Evolutionary conservation across 2,797 vertebrate genomes (phyloP).

Genomic region (Myotis vivesi): DNA sequence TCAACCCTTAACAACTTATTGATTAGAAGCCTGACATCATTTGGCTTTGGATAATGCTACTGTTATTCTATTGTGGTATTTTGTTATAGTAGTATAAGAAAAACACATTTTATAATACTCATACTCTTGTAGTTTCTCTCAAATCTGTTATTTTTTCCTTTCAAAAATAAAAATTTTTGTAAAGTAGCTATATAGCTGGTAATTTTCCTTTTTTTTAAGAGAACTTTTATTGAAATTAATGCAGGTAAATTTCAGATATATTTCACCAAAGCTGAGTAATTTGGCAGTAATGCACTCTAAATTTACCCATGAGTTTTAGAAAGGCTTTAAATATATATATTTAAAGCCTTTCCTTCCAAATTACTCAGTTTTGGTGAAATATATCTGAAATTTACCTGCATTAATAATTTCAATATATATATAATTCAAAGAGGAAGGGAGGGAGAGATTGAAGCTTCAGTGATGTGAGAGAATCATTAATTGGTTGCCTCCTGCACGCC

Average conservation of each 20-base stretch:
- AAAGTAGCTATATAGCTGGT: background rate
- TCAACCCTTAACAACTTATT: slow-evolving; percentile 28
- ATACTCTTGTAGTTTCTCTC: background rate
- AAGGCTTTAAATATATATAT: background rate
- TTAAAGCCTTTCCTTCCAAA: too few relatives aligned
- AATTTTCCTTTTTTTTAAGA: background rate
- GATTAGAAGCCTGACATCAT: slow-evolving; percentile 58
- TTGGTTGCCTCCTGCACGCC: too few relatives aligned
- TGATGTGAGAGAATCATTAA: too few relatives aligned
- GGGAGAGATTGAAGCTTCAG: too few relatives aligned
- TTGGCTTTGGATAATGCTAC: slow-evolving; percentile 51
- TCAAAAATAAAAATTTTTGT: background rate
- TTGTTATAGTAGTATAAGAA: slow-evolving; percentile 37
- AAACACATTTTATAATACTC: slow-evolving; percentile 17
- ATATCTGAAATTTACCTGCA: too few relatives aligned
- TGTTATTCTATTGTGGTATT: slow-evolving; percentile 14
- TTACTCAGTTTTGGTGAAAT: too few relatives aligned
- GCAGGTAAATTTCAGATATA: background rate
- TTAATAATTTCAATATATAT: too few relatives aligned
- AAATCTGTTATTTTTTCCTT: background rate
- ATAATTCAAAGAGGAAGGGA: too few relatives aligned
- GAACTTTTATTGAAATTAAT: background rate
- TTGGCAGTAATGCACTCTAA: background rate
- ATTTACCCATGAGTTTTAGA: background rate
- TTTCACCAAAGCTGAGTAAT: background rate